A percentile compares a stretch with the other conserved stretches of the same genome.
phyloP scores from a whole-genome alignment of 2,797 vertebrate species.

The Sphenopsis melanotis region DNA sequence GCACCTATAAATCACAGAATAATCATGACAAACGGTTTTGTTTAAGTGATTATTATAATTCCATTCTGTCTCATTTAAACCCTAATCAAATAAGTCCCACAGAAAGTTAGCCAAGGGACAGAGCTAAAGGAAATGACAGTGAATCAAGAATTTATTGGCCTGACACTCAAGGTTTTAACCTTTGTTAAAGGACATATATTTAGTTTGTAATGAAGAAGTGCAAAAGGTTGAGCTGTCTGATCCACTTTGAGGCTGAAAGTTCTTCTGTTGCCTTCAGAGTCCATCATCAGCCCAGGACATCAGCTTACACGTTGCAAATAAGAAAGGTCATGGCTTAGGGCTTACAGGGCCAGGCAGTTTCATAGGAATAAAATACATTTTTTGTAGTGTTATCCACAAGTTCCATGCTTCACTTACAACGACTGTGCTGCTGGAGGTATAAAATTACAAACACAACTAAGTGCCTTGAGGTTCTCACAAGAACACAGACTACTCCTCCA shows the following conservation, averaged over 20 bases:
- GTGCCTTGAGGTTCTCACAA: neutral
- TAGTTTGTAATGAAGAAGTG: neutral
- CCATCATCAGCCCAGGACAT: neutral
- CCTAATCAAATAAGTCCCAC: neutral
- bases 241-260: neutral
- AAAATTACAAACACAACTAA: neutral
- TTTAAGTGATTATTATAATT: constrained; percentile 2
- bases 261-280: neutral
- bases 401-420: neutral
- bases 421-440: neutral
- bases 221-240: neutral
- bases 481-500: neutral
- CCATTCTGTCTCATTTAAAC: neutral
- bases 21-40: neutral
- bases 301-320: neutral
- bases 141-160: neutral
- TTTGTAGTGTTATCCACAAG: neutral
- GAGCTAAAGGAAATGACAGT: neutral
- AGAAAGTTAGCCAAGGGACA: neutral
- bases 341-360: neutral
- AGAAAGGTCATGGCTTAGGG: neutral
- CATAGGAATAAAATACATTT: neutral
- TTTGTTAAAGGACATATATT: neutral
- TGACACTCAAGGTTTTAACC: neutral
- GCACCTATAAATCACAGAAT: neutral